Conservation (phyloP, 2,113 vertebrate genomes). For the Montifringilla adamsi region DNA sequence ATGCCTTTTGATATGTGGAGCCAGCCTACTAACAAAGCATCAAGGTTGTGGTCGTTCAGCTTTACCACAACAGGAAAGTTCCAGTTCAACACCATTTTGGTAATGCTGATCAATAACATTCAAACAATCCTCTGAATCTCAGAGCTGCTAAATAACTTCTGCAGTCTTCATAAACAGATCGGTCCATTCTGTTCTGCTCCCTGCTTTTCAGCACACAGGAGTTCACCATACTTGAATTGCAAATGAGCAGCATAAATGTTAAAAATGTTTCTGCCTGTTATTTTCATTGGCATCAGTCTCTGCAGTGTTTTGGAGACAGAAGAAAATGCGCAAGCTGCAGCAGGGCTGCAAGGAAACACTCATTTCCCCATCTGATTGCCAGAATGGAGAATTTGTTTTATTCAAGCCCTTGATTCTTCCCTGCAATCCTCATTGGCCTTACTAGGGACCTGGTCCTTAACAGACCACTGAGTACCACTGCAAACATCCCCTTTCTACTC, state of each 20-base stretch:
- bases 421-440: background rate
- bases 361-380: background rate
- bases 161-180: background rate
- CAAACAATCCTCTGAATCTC: background rate
- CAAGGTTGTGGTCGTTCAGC: background rate
- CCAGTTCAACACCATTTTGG: background rate
- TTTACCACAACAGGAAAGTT: background rate
- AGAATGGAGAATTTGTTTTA: background rate
- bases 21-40: background rate
- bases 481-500: background rate
- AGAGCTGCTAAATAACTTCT: background rate
- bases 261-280: background rate
- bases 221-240: background rate
- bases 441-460: background rate
- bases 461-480: background rate
- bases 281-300: constrained; percentile 3
- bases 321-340: background rate
- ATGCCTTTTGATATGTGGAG: background rate
- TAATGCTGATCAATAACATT: background rate
- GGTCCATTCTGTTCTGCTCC: background rate
- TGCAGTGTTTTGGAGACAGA: background rate
- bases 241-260: background rate
- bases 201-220: background rate
- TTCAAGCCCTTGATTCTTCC: background rate
- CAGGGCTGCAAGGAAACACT: background rate